Conservation (phyloP, 2,113 vertebrate species). For the Elgaria multicarinata region DNA sequence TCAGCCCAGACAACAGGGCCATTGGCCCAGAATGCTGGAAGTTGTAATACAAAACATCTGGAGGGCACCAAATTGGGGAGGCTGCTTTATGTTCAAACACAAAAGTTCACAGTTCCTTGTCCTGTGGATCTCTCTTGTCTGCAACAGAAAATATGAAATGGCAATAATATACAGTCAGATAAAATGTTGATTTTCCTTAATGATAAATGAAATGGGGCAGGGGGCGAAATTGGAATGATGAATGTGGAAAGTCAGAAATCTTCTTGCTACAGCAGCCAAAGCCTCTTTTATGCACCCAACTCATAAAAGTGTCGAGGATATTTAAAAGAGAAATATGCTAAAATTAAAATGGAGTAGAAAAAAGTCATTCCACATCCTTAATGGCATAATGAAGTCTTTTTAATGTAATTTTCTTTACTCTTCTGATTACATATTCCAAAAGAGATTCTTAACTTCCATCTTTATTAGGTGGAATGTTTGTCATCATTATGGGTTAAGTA, state of each 20-base stretch:
- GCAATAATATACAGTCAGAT: constrained; percentile 56
- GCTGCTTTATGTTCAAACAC: neutral
- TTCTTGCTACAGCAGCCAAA: constrained; percentile 62
- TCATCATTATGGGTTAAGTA: constrained; percentile 67
- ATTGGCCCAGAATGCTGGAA: neutral
- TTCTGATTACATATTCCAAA: constrained; percentile 73
- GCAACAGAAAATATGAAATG: constrained; percentile 37
- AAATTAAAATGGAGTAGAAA: constrained; percentile 70
- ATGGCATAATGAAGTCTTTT: constrained; percentile 72
- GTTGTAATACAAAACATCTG: neutral
- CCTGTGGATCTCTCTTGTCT: constrained; percentile 30
- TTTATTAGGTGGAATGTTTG: constrained; percentile 64
- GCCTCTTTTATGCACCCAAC: constrained; percentile 54
- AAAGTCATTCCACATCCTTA: constrained; percentile 72
- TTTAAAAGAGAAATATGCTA: constrained; percentile 67
- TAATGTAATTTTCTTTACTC: constrained; percentile 75
- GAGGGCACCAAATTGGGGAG: neutral
- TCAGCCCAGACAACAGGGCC: no score
- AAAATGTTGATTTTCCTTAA: constrained; percentile 68
- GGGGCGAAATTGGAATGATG: constrained; percentile 51
- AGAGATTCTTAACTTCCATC: constrained; percentile 72
- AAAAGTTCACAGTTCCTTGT: neutral
- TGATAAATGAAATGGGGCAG: constrained; percentile 69
- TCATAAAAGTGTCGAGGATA: constrained; percentile 56
- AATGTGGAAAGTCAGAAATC: constrained; percentile 66